A percentile compares a stretch with the other conserved stretches of the same genome.
phyloP scores from a whole-genome alignment of 2,888 invertebrate genomes.

The Sesia bembeciformis region DNA sequence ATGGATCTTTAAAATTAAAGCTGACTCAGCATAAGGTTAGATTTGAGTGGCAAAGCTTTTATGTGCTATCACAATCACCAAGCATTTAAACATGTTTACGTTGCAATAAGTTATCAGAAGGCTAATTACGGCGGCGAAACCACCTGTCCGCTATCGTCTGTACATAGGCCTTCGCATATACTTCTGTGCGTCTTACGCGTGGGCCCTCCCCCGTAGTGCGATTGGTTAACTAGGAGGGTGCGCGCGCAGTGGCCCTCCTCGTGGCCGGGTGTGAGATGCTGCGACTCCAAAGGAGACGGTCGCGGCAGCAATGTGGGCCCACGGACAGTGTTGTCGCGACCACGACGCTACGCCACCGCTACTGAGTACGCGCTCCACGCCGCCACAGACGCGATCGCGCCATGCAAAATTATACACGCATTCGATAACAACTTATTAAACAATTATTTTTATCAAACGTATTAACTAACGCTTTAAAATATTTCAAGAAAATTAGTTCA shows the following conservation, averaged over 20 bases:
- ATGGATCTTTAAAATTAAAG: too few species aligned
- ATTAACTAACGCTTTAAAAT: too few species aligned
- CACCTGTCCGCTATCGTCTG: constrained; percentile 72
- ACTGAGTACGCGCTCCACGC: constrained; percentile 11
- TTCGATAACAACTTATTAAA: neutral
- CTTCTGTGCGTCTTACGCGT: constrained; percentile 71
- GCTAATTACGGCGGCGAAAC: constrained; percentile 72
- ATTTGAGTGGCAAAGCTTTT: constrained; percentile 12
- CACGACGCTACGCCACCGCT: constrained; percentile 32
- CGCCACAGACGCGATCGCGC: constrained; percentile 12
- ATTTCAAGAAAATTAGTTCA: too few species aligned
- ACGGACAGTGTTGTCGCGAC: constrained; percentile 57
- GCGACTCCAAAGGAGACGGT: constrained; percentile 57
- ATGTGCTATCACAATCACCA: constrained; percentile 60
- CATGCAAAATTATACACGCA: neutral
- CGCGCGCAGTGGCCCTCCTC: constrained; percentile 71
- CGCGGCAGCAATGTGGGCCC: constrained; percentile 52
- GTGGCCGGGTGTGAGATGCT: constrained; percentile 44
- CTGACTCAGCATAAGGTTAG: too few species aligned
- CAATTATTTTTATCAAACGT: neutral
- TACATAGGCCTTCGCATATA: constrained; percentile 75
- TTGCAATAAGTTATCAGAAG: constrained; percentile 66
- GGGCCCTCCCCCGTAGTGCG: constrained; percentile 59
- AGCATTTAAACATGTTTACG: constrained; percentile 58
- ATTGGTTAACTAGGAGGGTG: constrained; percentile 52